Base-by-base conservation (phyloP, 2,888 invertebrate species). In the Xestia c-nigrum region DNA sequence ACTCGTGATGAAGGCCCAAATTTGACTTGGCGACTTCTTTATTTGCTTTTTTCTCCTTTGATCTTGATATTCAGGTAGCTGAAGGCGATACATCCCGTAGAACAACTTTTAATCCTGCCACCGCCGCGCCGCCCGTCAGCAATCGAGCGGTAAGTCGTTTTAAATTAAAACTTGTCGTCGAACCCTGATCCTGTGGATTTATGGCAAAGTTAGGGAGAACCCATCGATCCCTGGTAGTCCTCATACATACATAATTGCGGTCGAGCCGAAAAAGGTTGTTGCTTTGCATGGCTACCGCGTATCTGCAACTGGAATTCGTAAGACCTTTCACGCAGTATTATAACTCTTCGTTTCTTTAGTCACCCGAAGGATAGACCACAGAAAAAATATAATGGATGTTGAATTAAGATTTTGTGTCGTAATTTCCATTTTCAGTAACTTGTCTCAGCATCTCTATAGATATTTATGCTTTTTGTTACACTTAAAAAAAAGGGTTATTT, bases 81-180 rank as follows among this genome's bases (percentile, higher is more conserved):
- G 64, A 80, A 74, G 84, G 89, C 89, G 90, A 92, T 92, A 92
- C 91, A 91, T 90, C 88, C 57, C 76, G 55, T 76, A 74, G 89
- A 89, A 86, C 86, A 93, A 94, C 92, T 93, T 94, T 92, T 94
- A 94, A 95, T 94, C 94, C 93, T 80, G 80, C 85, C 85, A 88
- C 92, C 92, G 91, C 71, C 90, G 91, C 89, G 91, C 72, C 90
- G 91, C 89, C 92, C 92, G 91, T 74, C 90, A 91, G 93, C 93
- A 93, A 93, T 94, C 91, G 92, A 86, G 90, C 93, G 91, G 92
- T 94, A 94, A 95, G 94, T 93, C 94, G 93, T 92, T 94, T 93
- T 94, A 94, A 94, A 95, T 94, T 94, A 94, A 94, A 94, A 94
- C 90, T 94, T 93, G 91, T 91, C 91, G 89, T 89, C 91, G 89